phyloP scores from a whole-genome alignment of 2,797 vertebrate genomes.

The Spea hammondii region DNA sequence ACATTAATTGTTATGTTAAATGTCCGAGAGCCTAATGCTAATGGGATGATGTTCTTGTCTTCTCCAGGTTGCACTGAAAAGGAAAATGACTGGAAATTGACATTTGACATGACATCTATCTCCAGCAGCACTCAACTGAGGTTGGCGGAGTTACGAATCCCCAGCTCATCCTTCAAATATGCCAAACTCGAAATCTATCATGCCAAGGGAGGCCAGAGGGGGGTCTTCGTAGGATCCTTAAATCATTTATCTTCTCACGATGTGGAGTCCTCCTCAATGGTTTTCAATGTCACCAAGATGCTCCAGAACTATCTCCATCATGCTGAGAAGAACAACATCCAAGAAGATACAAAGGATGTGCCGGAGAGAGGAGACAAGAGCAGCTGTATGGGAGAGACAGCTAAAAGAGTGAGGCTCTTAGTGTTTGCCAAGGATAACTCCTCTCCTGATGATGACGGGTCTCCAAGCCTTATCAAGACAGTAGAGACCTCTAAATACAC shows the following conservation, averaged over 20 bases:
- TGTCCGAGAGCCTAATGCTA: too few species aligned
- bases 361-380: accelerated
- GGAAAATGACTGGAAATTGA: slow-evolving; percentile 74
- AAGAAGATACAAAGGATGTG: accelerated
- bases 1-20: too few species aligned
- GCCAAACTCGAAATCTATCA: slow-evolving; percentile 77
- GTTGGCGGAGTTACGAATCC: slow-evolving; percentile 71
- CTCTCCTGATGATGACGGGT: slow-evolving; percentile 51
- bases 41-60: slow-evolving; percentile 10
- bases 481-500: slow-evolving; percentile 79
- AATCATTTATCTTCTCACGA: slow-evolving; percentile 49
- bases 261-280: slow-evolving; percentile 70
- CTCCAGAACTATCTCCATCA: slow-evolving; percentile 74
- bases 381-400: neutral
- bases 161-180: slow-evolving; percentile 58
- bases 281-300: slow-evolving; percentile 75
- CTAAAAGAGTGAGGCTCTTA: slow-evolving; percentile 73
- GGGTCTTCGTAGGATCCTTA: slow-evolving; percentile 74
- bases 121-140: slow-evolving; percentile 55
- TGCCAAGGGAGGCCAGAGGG: slow-evolving; percentile 59
- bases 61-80: slow-evolving; percentile 65
- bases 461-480: slow-evolving; percentile 74
- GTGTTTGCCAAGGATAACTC: slow-evolving; percentile 75
- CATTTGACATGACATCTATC: slow-evolving; percentile 84
- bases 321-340: neutral